These are phyloP conservation scores for Prunella fulvescens DNA, from an alignment of 2,113 vertebrate genomes.

Conservation along the genomic window DNA sequence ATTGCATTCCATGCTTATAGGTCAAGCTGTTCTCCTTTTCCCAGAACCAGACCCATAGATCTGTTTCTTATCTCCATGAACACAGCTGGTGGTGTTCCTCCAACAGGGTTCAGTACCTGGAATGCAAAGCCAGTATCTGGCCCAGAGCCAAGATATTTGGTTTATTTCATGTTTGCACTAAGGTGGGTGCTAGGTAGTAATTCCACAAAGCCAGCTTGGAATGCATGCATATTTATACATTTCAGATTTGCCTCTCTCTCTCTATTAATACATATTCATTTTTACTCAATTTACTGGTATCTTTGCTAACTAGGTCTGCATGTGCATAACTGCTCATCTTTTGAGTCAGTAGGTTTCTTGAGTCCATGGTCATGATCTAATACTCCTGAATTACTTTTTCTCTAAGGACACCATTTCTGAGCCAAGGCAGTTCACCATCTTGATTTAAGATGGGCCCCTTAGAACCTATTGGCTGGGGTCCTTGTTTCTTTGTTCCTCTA, in stretches of 20 bases:
- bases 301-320: not conserved
- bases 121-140: not conserved
- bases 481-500: not conserved
- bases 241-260: not conserved
- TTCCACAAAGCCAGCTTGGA: not conserved
- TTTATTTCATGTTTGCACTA: not conserved
- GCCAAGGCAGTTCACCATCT: not conserved
- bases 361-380: not conserved
- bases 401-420: not conserved
- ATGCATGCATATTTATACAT: rapidly evolving
- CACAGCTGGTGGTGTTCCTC: not conserved
- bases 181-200: not conserved
- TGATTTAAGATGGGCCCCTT: not conserved
- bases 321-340: not conserved
- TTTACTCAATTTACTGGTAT: not conserved
- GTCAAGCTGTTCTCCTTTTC: not conserved
- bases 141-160: not conserved
- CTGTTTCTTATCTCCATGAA: not conserved
- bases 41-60: not conserved
- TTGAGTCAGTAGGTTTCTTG: not conserved
- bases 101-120: not conserved
- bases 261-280: not conserved
- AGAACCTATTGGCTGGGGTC: not conserved
- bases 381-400: not conserved
- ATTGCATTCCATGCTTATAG: not conserved